Evolutionary conservation across 2,888 invertebrate species (phyloP), one percentile per base, ranked within the genome.

Genomic region (Chaetogeoica ovagalla): DNA sequence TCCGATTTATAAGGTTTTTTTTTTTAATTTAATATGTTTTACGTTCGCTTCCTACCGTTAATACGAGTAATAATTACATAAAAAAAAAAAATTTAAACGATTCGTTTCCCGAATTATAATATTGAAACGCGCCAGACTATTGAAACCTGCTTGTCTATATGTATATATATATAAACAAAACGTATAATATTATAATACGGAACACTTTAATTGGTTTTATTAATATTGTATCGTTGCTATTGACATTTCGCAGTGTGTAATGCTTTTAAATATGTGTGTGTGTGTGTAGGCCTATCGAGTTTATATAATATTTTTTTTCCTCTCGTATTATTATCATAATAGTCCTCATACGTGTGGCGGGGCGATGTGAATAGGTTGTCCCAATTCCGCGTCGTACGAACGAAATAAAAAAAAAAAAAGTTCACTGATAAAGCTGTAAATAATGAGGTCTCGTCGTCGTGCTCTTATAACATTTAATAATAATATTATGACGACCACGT

Each of bases 391-490:
- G 30, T 30, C 30, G 37, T 17, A 57, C 30, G 19, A 23, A 69
- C 68, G 57, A 37, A 60, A 77, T 19, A 57, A 68, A 76, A 62
- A n/a, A 63, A 63, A 52, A 73, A 63, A 63, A 63, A 52, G 17
- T 30, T 48, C 39, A 77, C 60, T 37, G 77, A 77, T 77, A 77
- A 62, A 75, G 23, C 60, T 69, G 77, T 37, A 77, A 77, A 62
- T 77, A 62, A 70, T 48, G 30, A 59, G 68, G 68, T 43, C 68
- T 68, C 19, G 19, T 55, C 57, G 30, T 30, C 30, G 30, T 30
- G 30, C 37, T 76, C 68, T 59, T 17, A 62, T 65, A 55, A 55
- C 7, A 55, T 30, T 30, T 30, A 30, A 30, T 30, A 30, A 30
- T 30, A 2, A 30, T 17, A 55, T 19, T 8, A 37, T 76, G 65